A percentile compares a stretch with the other conserved stretches of the same genome.
Conservation (phyloP, 2,113 vertebrate genomes). For the Aviceda subcristata region DNA sequence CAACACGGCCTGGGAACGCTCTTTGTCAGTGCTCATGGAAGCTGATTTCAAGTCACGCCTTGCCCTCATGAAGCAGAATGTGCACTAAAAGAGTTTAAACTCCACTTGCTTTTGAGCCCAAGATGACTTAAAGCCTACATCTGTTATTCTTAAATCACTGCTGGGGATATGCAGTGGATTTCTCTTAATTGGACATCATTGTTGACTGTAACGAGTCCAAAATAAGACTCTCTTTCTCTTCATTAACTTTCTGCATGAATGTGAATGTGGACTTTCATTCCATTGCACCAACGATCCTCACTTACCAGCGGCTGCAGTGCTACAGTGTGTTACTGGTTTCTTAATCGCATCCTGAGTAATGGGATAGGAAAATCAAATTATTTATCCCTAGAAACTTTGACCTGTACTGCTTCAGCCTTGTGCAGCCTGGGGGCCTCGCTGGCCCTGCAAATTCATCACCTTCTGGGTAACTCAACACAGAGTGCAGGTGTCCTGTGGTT, state of each 20-base stretch:
- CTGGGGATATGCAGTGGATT: conserved; percentile 10
- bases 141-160: conserved; percentile 34
- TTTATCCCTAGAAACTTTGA: background rate
- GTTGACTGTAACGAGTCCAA: conserved; percentile 27
- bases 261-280: conserved; percentile 51
- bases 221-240: conserved; percentile 21
- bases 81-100: background rate
- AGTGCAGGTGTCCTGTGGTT: background rate
- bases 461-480: background rate
- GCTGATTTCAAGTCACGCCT: background rate
- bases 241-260: conserved; percentile 20
- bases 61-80: background rate
- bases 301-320: background rate
- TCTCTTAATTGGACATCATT: conserved; percentile 38
- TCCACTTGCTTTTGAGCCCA: background rate
- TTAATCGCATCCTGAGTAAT: conserved; percentile 29
- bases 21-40: background rate
- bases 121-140: background rate
- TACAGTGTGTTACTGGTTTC: conserved; percentile 17
- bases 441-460: background rate
- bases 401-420: background rate
- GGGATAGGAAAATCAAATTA: conserved; percentile 44
- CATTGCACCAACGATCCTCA: conserved; percentile 22
- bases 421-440: background rate
- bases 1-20: accelerated